Evolutionary conservation across 1,140 invertebrate species (phyloP).

Genomic region (Panagrolaimus sp.): DNA sequence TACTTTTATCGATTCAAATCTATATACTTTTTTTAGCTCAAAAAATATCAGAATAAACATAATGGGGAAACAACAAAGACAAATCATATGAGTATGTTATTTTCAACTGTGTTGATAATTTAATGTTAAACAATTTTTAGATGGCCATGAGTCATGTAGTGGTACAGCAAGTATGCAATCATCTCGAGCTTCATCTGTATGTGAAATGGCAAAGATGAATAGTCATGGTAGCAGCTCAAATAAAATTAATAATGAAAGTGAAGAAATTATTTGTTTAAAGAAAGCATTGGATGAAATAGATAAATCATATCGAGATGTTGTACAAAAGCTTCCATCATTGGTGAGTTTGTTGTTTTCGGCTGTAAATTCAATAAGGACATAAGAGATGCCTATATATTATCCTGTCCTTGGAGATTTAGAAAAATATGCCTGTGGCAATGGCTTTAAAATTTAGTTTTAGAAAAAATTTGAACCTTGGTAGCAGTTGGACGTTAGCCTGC

Average conservation of each 20-base stretch:
- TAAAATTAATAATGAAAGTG: background rate
- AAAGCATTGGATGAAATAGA: slow-evolving; percentile 30
- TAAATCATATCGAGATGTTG: slow-evolving; percentile 15
- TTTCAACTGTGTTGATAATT: background rate
- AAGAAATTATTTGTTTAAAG: slow-evolving; percentile 23
- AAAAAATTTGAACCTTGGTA: too few relatives aligned
- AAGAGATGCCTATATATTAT: too few relatives aligned
- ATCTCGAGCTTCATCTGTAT: slow-evolving; percentile 15
- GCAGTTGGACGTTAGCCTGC: too few relatives aligned
- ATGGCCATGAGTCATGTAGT: background rate
- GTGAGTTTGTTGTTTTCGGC: slow-evolving; percentile 15
- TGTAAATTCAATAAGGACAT: too few relatives aligned
- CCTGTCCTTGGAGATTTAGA: too few relatives aligned
- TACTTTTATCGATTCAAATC: slow-evolving; percentile 2
- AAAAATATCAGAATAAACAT: slow-evolving; percentile 23
- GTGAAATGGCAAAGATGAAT: background rate
- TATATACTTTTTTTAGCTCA: slow-evolving; percentile 27
- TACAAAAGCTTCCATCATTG: slow-evolving; percentile 28
- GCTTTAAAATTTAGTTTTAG: too few relatives aligned
- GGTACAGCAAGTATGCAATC: background rate
- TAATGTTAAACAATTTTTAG: background rate
- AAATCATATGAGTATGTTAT: slow-evolving; percentile 10
- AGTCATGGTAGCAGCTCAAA: slow-evolving; percentile 1
- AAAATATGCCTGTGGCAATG: too few relatives aligned
- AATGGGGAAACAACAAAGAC: background rate